Evolutionary conservation across 2,888 invertebrate species (phyloP).

Genomic region (Rhabditophanes sp.): DNA sequence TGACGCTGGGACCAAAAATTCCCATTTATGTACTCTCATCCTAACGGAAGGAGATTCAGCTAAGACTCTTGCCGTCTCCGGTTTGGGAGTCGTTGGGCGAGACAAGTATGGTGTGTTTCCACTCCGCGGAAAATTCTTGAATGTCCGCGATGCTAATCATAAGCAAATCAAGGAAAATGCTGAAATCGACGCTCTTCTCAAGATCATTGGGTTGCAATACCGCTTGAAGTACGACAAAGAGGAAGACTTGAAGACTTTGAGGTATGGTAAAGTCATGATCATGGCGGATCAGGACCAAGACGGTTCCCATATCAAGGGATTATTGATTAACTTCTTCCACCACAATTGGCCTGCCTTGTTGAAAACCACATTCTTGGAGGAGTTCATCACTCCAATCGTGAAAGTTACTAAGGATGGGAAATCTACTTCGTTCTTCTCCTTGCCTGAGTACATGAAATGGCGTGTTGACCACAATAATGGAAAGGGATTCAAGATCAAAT

Average conservation of each 20-base stretch:
- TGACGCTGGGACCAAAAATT: constrained; percentile 73
- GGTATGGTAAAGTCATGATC: constrained; percentile 92
- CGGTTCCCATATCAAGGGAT: constrained; percentile 94
- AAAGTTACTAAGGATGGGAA: constrained; percentile 68
- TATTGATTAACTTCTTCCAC: constrained; percentile 94
- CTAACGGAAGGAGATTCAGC: constrained; percentile 99
- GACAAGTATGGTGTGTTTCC: constrained; percentile 73
- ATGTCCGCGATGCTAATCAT: constrained; percentile 87
- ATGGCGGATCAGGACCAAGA: constrained; percentile 99
- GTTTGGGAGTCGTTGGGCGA: constrained; percentile 64
- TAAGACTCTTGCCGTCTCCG: constrained; percentile 78
- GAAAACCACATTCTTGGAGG: constrained; percentile 68
- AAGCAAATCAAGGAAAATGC: constrained; percentile 89
- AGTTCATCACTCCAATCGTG: constrained; percentile 96
- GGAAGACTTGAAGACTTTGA: constrained; percentile 72
- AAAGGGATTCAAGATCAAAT: constrained; percentile 80
- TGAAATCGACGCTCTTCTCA: constrained; percentile 86
- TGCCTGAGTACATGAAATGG: constrained; percentile 98
- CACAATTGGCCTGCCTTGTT: constrained; percentile 91
- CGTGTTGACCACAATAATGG: constrained; percentile 71
- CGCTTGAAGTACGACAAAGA: constrained; percentile 72
- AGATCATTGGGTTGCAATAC: constrained; percentile 86
- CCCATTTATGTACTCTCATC: constrained; percentile 79
- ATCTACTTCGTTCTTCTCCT: constrained; percentile 72
- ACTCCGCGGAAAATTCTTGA: constrained; percentile 79